phyloP scores from a whole-genome alignment of 2,888 invertebrate species.

The Dolichopus griseipennis region DNA sequence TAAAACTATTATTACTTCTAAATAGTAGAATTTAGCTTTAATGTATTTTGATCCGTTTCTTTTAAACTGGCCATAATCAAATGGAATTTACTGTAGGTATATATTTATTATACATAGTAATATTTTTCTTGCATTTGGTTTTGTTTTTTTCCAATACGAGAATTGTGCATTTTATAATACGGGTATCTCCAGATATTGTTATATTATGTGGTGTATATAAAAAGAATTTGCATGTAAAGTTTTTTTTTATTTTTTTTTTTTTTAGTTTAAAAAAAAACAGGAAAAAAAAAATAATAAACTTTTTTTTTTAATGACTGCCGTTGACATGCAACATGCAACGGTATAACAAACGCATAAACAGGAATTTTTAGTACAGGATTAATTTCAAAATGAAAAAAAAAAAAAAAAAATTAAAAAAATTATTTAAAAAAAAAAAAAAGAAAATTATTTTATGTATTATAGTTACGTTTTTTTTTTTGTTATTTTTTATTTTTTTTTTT shows the following conservation, averaged over 20 bases:
- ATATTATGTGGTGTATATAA: no score
- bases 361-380: neutral
- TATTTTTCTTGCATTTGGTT: no score
- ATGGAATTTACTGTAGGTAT: no score
- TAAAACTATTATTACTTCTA: no score
- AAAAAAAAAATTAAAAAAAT: neutral
- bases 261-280: neutral
- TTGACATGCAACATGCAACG: slow-evolving; percentile 1
- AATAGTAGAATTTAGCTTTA: no score
- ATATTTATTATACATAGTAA: no score
- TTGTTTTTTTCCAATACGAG: no score
- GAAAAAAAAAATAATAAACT: neutral
- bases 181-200: no score
- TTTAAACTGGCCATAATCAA: no score
- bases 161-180: no score
- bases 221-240: no score
- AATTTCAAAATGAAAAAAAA: neutral
- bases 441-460: neutral
- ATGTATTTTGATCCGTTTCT: no score
- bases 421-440: neutral
- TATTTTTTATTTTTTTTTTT: neutral
- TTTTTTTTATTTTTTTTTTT: neutral
- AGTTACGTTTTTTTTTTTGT: neutral
- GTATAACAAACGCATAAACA: slow-evolving; percentile 1
- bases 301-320: slow-evolving; percentile 1